phyloP scores from a whole-genome alignment of 2,797 vertebrate genomes.

The Anomalospiza imberbis region DNA sequence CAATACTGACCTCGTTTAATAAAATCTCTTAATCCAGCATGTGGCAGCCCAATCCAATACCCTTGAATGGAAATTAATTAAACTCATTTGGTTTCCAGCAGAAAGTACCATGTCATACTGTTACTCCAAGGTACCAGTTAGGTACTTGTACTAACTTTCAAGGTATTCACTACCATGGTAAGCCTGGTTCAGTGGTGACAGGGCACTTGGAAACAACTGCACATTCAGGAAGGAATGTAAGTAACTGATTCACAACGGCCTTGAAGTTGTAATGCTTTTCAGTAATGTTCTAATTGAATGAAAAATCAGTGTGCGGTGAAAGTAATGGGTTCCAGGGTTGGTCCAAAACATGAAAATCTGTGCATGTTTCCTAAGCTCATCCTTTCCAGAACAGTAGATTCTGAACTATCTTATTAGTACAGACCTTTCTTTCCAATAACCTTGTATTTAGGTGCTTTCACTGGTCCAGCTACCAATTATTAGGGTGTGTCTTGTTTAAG shows the following conservation, averaged over 20 bases:
- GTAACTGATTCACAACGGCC: background rate
- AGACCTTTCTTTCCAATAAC: background rate
- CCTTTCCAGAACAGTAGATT: background rate
- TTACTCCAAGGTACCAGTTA: background rate
- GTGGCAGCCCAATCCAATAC: background rate
- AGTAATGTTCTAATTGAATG: background rate
- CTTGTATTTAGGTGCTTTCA: background rate
- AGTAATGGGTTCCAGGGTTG: background rate
- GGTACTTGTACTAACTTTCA: background rate
- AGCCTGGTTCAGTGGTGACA: background rate
- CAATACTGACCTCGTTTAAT: background rate
- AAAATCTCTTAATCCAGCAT: background rate
- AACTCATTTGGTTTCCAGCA: background rate
- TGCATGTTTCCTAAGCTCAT: background rate
- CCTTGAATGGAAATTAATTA: background rate
- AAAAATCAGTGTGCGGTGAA: background rate
- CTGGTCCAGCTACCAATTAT: background rate
- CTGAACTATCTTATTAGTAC: background rate
- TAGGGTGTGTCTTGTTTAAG: background rate
- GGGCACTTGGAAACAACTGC: background rate
- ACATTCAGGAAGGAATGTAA: background rate
- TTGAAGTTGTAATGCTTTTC: background rate
- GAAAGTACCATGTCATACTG: background rate
- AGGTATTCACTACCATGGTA: background rate
- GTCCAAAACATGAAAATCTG: background rate